Evolutionary conservation across 2,888 invertebrate genomes (phyloP).

Genomic region (Erynnis tages): DNA sequence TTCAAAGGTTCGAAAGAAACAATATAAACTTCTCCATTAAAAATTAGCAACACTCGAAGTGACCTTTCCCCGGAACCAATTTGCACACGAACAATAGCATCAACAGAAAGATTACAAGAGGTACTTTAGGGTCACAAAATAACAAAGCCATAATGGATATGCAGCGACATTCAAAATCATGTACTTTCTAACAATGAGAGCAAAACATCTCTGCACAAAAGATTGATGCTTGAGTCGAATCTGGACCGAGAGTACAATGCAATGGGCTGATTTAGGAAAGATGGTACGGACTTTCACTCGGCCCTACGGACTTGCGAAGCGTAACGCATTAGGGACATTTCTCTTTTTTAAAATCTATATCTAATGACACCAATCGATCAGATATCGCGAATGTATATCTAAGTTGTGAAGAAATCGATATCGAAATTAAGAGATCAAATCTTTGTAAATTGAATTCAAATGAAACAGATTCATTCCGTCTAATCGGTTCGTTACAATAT

Average conservation of each 20-base stretch:
- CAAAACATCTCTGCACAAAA: slow-evolving; percentile 51
- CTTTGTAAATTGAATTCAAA: slow-evolving; percentile 5
- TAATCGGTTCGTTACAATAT: too few species aligned
- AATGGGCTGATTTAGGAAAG: slow-evolving; percentile 60
- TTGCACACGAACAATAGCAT: slow-evolving; percentile 23
- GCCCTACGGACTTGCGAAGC: slow-evolving; percentile 57
- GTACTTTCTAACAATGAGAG: slow-evolving; percentile 55
- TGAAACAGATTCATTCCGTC: too few species aligned
- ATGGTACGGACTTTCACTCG: slow-evolving; percentile 68
- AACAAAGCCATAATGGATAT: slow-evolving; percentile 31
- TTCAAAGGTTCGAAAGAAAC: neutral
- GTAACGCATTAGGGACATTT: slow-evolving; percentile 47
- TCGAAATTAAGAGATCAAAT: slow-evolving; percentile 5
- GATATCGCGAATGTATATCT: slow-evolving; percentile 19
- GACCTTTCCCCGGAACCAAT: slow-evolving; percentile 19
- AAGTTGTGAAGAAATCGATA: slow-evolving; percentile 12
- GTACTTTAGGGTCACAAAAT: slow-evolving; percentile 32
- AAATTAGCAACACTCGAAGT: slow-evolving; percentile 18
- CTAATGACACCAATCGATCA: slow-evolving; percentile 23
- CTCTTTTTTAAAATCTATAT: slow-evolving; percentile 36
- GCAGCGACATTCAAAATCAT: slow-evolving; percentile 33
- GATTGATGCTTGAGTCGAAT: slow-evolving; percentile 63
- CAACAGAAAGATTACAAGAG: slow-evolving; percentile 20
- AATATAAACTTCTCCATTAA: slow-evolving; percentile 20
- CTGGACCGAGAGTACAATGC: slow-evolving; percentile 60